phyloP scores from a whole-genome alignment of 2,797 vertebrate genomes.

The Percopsis omiscomaycus region DNA sequence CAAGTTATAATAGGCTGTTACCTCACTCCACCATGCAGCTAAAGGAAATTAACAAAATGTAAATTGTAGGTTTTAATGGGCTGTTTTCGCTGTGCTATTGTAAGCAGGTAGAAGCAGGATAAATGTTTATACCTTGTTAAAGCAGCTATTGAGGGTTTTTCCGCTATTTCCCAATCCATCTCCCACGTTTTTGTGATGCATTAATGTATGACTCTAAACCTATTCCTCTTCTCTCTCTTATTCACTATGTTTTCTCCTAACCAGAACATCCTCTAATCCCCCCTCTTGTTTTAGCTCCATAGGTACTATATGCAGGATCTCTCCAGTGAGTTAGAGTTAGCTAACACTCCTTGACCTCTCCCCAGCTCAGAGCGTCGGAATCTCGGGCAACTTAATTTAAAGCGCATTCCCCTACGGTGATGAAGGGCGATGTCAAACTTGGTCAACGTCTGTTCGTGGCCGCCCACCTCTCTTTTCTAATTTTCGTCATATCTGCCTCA shows the following conservation, averaged over 20 bases:
- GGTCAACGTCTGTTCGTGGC: constrained; percentile 45
- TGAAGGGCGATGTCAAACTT: constrained; percentile 63
- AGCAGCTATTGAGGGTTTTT: not conserved
- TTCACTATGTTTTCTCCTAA: not conserved
- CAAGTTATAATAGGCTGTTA: no score
- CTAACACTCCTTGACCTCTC: constrained; percentile 60
- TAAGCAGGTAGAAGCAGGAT: no score
- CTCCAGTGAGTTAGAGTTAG: constrained; percentile 45
- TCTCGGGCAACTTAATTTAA: constrained; percentile 64
- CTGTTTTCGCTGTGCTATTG: no score
- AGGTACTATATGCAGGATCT: constrained; percentile 35
- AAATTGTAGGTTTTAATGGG: no score
- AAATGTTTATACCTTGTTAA: no score
- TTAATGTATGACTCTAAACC: not conserved
- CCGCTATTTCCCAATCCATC: not conserved
- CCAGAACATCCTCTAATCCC: not conserved
- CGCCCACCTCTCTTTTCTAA: constrained; percentile 29
- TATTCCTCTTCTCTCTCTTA: not conserved
- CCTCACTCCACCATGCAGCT: no score
- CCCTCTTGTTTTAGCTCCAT: constrained; percentile 31
- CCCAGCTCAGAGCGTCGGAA: constrained; percentile 53
- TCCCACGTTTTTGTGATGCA: no score
- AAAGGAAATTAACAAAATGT: no score
- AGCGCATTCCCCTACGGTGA: constrained; percentile 51
- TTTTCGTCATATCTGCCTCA: constrained; percentile 36